Evolutionary conservation across 2,797 vertebrate species (phyloP).

Genomic region (Coregonus sp.): DNA sequence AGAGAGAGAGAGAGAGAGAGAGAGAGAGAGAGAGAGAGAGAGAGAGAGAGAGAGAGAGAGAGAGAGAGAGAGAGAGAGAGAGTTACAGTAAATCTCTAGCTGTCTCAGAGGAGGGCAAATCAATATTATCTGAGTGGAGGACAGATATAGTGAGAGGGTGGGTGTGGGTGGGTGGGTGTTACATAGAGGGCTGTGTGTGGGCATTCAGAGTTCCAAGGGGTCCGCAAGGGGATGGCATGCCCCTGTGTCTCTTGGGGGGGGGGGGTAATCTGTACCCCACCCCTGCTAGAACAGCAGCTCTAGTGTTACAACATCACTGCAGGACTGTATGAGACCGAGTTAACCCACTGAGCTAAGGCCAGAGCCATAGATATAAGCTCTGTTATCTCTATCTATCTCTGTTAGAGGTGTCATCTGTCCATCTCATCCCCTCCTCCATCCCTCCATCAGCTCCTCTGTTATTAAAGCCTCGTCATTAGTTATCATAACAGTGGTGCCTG

Average conservation of each 20-base stretch:
- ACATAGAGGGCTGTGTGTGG: background rate
- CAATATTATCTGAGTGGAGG: background rate
- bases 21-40: too few relatives aligned
- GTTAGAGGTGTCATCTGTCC: background rate
- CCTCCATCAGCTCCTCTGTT: background rate
- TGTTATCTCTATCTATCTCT: background rate
- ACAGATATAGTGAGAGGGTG: background rate
- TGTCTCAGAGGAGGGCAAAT: background rate
- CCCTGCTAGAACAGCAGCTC: too few relatives aligned
- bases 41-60: background rate
- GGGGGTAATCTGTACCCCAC: background rate
- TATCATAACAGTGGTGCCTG: slow-evolving; percentile 61
- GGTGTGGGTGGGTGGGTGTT: background rate
- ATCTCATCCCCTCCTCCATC: background rate
- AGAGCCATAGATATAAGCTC: background rate
- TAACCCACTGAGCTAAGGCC: background rate
- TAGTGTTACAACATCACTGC: too few relatives aligned
- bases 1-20: background rate
- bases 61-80: slow-evolving; percentile 13
- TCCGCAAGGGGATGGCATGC: too few relatives aligned
- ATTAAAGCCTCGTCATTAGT: slow-evolving; percentile 30
- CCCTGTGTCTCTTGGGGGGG: background rate
- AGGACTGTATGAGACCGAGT: background rate
- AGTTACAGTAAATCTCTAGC: background rate
- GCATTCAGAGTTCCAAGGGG: background rate